Evolutionary conservation across 2,113 vertebrate genomes (phyloP), one percentile per base, ranked within the genome.

Genomic region (Ctenodactylus gundi): DNA sequence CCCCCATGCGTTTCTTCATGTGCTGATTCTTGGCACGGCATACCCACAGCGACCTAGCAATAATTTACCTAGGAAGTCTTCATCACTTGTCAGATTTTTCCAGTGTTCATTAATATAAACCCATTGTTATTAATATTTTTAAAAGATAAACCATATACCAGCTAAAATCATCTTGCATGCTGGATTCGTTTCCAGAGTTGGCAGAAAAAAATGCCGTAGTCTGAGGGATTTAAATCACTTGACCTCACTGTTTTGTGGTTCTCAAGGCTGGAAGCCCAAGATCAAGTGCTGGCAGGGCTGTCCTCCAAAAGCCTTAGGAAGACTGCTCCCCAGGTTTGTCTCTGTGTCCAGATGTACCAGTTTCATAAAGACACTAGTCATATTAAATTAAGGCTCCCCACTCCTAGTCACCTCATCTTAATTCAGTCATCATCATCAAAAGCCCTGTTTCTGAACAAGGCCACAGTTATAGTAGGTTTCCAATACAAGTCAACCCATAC

Each of bases 81-180:
- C 67, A 27, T 67, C 73, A 41, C 15, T 67, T 88, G 60, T 15
- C 44, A 34, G 34, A 25, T 44, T 73, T 92, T 90, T 85, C 36
- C 51, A 76, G 94, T 62, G 85, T 21, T 82, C 21, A 2, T 49
- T 85, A 72, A 51, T 53, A 25, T 55, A 70, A 88, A 60, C 18
- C 39, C 84, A 3, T 88, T 41, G 21, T 46, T 92, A 41, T 64
- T 21, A 57, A 12, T 60, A 82, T 64, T 85, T 93, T 95, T 17
- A 31, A 75, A 64, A 92, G 70, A 3, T 55, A 78, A 87, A 12
- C 17, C 27, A 17, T 7, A 29, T 67, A 17, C 58, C 73, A 36
- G 5, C 75, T 73, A 44, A 87, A 62, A 39, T 60, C 64, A 17
- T 70, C n/a, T 14, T 46, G 67, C 15, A 49, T 20, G 15, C 41